phyloP scores from a whole-genome alignment of 2,113 vertebrate genomes.

The Ancistrus triradiatus region DNA sequence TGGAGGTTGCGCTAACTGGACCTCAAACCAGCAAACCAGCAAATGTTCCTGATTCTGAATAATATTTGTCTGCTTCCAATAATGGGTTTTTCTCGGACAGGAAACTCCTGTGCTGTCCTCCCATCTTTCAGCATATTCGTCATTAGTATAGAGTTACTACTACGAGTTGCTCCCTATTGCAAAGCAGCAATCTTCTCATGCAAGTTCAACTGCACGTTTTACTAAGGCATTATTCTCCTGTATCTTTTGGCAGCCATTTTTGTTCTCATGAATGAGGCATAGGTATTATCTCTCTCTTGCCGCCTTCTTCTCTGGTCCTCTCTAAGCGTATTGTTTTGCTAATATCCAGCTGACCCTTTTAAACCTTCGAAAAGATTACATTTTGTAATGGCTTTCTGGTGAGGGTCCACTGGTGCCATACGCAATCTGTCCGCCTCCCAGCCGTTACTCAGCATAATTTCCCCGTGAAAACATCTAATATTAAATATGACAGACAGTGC shows the following conservation, averaged over 20 bases:
- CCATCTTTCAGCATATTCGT: conserved; percentile 10
- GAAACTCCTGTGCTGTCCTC: conserved; percentile 2
- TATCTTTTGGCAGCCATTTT: too few species aligned
- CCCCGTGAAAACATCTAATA: conserved; percentile 60
- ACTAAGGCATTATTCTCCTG: too few species aligned
- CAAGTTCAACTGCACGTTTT: background rate
- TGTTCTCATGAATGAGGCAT: too few species aligned
- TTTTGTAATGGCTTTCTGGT: conserved; percentile 45
- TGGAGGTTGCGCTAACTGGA: too few species aligned
- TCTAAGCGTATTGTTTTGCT: too few species aligned
- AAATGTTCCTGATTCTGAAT: too few species aligned
- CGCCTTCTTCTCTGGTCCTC: too few species aligned
- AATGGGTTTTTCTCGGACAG: too few species aligned
- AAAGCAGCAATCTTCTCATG: background rate
- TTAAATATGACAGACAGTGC: conserved; percentile 56
- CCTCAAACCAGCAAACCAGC: too few species aligned
- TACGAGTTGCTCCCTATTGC: background rate
- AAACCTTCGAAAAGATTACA: conserved; percentile 45
- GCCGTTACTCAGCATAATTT: conserved; percentile 47
- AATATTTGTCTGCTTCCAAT: too few species aligned
- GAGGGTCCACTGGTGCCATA: conserved; percentile 22
- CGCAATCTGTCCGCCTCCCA: conserved; percentile 50
- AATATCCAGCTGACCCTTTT: conserved; percentile 40
- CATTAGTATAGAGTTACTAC: conserved; percentile 2
- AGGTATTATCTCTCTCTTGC: too few species aligned